phyloP scores from a whole-genome alignment of 2,797 vertebrate genomes.

The Mus minutoides region DNA sequence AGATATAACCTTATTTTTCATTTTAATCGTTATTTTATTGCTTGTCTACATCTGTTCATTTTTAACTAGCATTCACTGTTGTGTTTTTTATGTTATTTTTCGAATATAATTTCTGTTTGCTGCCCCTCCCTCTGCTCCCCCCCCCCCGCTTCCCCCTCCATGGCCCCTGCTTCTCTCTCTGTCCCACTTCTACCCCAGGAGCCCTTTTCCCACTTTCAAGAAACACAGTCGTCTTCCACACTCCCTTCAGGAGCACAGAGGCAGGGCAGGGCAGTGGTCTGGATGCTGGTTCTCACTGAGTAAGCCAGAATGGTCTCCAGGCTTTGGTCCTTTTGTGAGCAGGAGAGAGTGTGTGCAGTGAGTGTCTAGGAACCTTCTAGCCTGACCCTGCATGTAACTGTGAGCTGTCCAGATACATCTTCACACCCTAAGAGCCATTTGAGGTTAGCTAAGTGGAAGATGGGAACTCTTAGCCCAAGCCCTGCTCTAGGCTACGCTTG shows the following conservation, averaged over 20 bases:
- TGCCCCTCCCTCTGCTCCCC: no score
- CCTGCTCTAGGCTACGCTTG: not conserved
- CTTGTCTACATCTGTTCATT: not conserved
- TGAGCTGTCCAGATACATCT: not conserved
- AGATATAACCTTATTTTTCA: not conserved
- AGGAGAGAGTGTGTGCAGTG: not conserved
- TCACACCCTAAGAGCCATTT: not conserved
- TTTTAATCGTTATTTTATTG: not conserved
- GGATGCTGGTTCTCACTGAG: accelerated
- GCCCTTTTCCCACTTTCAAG: not conserved
- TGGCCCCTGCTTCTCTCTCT: no score
- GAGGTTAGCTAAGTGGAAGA: not conserved
- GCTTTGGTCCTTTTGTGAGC: not conserved
- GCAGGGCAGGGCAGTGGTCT: not conserved
- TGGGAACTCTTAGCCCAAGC: not conserved
- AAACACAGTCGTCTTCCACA: no score
- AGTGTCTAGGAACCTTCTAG: not conserved
- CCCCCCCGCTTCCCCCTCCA: no score
- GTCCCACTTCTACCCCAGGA: not conserved
- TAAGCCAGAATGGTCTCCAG: not conserved
- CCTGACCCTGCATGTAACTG: not conserved
- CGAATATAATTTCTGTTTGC: not conserved
- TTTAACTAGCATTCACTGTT: not conserved
- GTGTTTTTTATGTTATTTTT: not conserved
- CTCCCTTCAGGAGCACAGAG: not conserved